Base-by-base conservation (phyloP, 53 echinoderm and acorn worm genomes). In the Astropecten irregularis region DNA sequence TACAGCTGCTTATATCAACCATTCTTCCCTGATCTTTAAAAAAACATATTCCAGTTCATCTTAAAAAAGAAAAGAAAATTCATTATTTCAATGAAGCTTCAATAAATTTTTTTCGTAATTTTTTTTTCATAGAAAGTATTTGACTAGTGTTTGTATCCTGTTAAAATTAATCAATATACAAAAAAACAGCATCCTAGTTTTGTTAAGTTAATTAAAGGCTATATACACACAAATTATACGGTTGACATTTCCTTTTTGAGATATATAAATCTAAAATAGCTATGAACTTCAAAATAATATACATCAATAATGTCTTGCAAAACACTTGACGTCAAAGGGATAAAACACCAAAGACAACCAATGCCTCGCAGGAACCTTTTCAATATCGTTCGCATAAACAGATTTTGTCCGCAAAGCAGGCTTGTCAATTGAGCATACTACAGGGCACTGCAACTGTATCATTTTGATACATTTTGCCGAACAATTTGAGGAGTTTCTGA, bases 261-360 rank as follows among this genome's bases (percentile, higher is more conserved):
- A n/a, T n/a, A n/a, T n/a, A 79, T 44, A 79, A 79, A 79, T 62
- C 79, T 79, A 79, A 79, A 79, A 62, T 79, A 60, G 39, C 73
- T 73, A 54, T 55, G 46, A 27, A 79, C 39, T 32, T 79, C 79
- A 79, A 79, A 79, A 47, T 79, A 79, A 79, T 79, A 62, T 61
- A 79, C 79, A 62, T 32, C 30, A 44, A 76, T 31, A 19, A 38
- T 55, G 56, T 74, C 58, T 57, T 73, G 55, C 57, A 74, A 74
- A 57, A 74, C 39, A 33, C 50, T 32, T 32, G 18, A 49, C 18
- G 49, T 49, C 49, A 52, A 50, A 2, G 22, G 34, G 22, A 52
- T n/a, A n/a, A n/a, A n/a, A n/a, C n/a, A n/a, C n/a, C 65, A 36
- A 64, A 64, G 38, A 3, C 30, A 29, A 19, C 28, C 29, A 50